Evolutionary conservation across 2,113 vertebrate species (phyloP), one percentile per base, ranked within the genome.

Genomic region (Laticauda laticaudata): DNA sequence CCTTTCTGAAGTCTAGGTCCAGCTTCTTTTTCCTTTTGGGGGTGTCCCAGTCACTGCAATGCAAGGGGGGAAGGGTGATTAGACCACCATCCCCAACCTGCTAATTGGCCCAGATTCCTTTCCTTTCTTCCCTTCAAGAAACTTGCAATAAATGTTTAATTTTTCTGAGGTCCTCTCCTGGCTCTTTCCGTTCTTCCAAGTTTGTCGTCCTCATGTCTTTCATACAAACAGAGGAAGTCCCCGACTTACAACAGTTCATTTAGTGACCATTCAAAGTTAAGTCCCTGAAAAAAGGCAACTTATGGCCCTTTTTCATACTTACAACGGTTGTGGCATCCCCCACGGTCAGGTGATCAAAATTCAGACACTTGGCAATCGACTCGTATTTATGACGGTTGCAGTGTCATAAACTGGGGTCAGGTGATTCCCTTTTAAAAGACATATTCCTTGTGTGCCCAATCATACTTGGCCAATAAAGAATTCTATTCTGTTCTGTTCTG

Each of bases 1-100:
- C 81, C 29, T 56, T 89, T 29, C 21, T 91, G 86, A 92, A 87
- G 43, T 86, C 64, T 90, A 90, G n/a, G 57, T 23, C 94, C 8
- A 92, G 92, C 21, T 81, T 57, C 34, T n/a, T 97, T 59, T 94
- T 97, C 97, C 97, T 96, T 95, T 98, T 98, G 0, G 98, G 99
- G 1, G 98, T 99, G 20, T 99, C 98, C 18, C 96, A 98, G 2
- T 96, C 96, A 94, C 98, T 98, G 93, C 11, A 92, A 48, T 24
- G 39, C 43, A 89, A 93, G n/a, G 12, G 5, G 23, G n/a, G 9
- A 8, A 61, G 7, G n/a, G 57, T 18, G 0, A 3, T 48, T 15
- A 59, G n/a, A 11, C 59, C 24, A 0, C 23, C 1, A 51, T 11
- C 23, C 6, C 4, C 6, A 55, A 23, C 5, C 1, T 14, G n/a